phyloP scores from a whole-genome alignment of 2,113 vertebrate genomes.

The Chamaea fasciata region DNA sequence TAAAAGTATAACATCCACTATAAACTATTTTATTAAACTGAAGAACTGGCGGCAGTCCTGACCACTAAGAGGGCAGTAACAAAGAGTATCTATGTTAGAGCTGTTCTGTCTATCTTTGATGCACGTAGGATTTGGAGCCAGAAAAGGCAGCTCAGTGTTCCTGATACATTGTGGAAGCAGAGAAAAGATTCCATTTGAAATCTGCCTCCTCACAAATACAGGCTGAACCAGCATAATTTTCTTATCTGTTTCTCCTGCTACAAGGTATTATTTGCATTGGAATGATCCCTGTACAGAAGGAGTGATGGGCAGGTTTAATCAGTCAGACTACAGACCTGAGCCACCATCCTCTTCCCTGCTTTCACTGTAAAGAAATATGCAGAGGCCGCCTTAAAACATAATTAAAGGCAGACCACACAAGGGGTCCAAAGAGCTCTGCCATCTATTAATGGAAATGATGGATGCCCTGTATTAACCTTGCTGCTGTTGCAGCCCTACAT shows the following conservation, averaged over 20 bases:
- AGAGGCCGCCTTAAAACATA: slow-evolving; percentile 51
- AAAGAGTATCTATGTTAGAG: not conserved
- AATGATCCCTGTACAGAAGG: not conserved
- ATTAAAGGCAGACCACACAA: slow-evolving; percentile 52
- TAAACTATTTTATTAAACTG: not conserved
- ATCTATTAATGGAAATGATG: slow-evolving; percentile 56
- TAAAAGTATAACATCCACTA: not conserved
- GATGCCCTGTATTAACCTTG: slow-evolving; percentile 59
- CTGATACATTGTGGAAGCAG: not conserved
- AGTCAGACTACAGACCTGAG: not conserved
- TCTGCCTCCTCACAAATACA: not conserved
- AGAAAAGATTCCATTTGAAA: not conserved
- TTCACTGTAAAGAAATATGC: slow-evolving; percentile 1
- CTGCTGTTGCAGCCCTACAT: not conserved
- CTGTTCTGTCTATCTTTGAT: not conserved
- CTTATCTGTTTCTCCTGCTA: not conserved
- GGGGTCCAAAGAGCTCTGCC: slow-evolving; percentile 15
- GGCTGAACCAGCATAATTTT: not conserved
- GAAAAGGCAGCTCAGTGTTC: not conserved
- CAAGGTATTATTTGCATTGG: not conserved
- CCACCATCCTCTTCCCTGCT: not conserved
- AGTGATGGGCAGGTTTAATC: slow-evolving; percentile 29
- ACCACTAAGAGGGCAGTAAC: not conserved
- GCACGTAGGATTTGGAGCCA: not conserved
- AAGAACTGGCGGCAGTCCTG: not conserved